These are phyloP conservation scores for Pantherophis alleghaniensis DNA, from an alignment of 2,797 vertebrate genomes.

Conservation along the genomic window DNA sequence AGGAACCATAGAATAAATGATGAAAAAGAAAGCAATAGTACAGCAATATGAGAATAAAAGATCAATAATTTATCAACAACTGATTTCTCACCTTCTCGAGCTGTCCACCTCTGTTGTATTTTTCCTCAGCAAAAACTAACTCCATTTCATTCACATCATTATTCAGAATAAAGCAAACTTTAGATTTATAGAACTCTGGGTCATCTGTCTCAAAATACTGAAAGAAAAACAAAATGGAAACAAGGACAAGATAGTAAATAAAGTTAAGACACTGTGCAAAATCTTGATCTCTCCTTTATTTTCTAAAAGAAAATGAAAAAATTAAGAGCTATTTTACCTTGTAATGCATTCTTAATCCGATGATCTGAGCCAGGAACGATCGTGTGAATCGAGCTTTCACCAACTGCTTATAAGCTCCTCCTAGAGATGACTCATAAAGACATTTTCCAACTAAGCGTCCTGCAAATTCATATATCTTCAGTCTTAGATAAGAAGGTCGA, in stretches of 20 bases:
- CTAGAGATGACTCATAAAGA: constrained; percentile 94
- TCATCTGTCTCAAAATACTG: constrained; percentile 99
- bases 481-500: constrained; percentile 82
- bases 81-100: constrained; percentile 90
- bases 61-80: background rate
- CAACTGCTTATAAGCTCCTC: constrained; percentile 93
- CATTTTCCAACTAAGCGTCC: constrained; percentile 96
- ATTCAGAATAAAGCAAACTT: constrained; percentile 98
- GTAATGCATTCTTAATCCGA: constrained; percentile 98
- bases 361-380: constrained; percentile 97
- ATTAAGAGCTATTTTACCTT: constrained; percentile 78
- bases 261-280: background rate
- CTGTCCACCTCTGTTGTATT: constrained; percentile 93
- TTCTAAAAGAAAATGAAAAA: constrained; percentile 18
- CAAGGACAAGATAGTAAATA: background rate
- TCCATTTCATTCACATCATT: constrained; percentile 99
- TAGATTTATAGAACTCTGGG: constrained; percentile 98
- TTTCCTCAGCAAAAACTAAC: constrained; percentile 97
- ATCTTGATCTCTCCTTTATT: constrained; percentile 5
- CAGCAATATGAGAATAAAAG: background rate
- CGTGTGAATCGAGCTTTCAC: constrained; percentile 96
- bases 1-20: background rate
- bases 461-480: constrained; percentile 96
- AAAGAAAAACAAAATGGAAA: constrained; percentile 29
- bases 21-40: background rate